A percentile compares a stretch with the other conserved stretches of the same genome.
phyloP scores from a whole-genome alignment of 2,113 vertebrate genomes.

The Acinonyx jubatus region DNA sequence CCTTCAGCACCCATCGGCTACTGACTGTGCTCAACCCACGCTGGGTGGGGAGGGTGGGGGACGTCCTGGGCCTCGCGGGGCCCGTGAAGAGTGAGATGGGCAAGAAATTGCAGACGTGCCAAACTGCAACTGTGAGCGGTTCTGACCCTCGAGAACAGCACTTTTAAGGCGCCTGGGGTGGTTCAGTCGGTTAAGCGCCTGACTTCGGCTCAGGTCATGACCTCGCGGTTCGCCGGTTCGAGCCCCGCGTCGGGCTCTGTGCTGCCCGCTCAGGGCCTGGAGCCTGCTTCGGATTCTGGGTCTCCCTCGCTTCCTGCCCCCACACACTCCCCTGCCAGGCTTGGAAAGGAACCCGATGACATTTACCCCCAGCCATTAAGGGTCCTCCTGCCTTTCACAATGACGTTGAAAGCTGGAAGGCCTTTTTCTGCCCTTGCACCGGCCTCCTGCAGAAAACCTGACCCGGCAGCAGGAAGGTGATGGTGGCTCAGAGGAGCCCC shows the following conservation, averaged over 20 bases:
- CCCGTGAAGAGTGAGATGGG: fast-evolving
- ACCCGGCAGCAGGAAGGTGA: fast-evolving
- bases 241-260: too few relatives aligned
- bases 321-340: background rate
- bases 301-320: too few relatives aligned
- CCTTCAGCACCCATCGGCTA: background rate
- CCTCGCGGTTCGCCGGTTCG: too few relatives aligned
- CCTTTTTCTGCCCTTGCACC: too few relatives aligned
- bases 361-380: background rate
- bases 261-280: too few relatives aligned
- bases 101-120: background rate
- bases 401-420: background rate
- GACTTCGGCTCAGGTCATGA: too few relatives aligned
- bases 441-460: background rate
- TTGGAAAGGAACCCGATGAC: background rate
- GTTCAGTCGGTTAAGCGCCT: too few relatives aligned
- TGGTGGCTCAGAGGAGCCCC: background rate
- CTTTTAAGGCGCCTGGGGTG: too few relatives aligned
- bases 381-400: background rate
- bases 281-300: too few relatives aligned
- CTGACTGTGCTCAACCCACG: fast-evolving
- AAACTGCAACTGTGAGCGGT: constrained; percentile 84
- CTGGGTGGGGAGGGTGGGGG: background rate
- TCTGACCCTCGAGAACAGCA: constrained; percentile 63
- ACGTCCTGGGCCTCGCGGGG: background rate